Conservation (phyloP, 2,888 invertebrate species). For the Muschampia plurimacula region DNA sequence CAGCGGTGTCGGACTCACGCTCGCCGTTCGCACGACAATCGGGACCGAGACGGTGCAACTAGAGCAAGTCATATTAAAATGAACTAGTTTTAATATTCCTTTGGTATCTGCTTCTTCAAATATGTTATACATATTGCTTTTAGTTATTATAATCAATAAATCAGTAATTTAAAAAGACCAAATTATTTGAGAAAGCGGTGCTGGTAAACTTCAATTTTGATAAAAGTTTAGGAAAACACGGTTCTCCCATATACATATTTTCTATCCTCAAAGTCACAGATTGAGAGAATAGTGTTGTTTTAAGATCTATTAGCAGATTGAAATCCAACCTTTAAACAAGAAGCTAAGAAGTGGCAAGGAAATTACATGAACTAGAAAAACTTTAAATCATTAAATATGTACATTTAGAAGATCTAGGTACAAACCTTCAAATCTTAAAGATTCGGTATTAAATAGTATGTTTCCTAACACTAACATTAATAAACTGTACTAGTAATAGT, state of each 20-base stretch:
- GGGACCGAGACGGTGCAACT: slow-evolving; percentile 76
- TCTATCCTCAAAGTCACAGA: no score
- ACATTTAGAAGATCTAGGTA: neutral
- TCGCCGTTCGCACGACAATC: slow-evolving; percentile 79
- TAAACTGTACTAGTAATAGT: neutral
- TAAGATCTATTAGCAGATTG: no score
- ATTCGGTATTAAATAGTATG: neutral
- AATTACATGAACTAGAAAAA: no score
- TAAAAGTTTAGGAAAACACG: no score
- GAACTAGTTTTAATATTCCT: slow-evolving; percentile 60
- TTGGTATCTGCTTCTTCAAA: slow-evolving; percentile 52
- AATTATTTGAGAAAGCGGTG: no score
- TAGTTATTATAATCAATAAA: slow-evolving; percentile 43
- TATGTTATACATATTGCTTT: slow-evolving; percentile 49
- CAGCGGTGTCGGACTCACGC: slow-evolving; percentile 62
- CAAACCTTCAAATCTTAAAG: neutral
- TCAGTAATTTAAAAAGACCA: no score
- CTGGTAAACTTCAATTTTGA: no score
- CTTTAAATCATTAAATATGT: no score
- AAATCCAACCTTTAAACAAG: no score
- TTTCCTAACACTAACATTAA: neutral
- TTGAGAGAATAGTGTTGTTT: no score
- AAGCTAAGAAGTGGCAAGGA: no score
- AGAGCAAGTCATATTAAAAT: slow-evolving; percentile 78
- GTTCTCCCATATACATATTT: no score